Base-by-base conservation (phyloP, 2,113 vertebrate genomes). In the Etheostoma spectabile region DNA sequence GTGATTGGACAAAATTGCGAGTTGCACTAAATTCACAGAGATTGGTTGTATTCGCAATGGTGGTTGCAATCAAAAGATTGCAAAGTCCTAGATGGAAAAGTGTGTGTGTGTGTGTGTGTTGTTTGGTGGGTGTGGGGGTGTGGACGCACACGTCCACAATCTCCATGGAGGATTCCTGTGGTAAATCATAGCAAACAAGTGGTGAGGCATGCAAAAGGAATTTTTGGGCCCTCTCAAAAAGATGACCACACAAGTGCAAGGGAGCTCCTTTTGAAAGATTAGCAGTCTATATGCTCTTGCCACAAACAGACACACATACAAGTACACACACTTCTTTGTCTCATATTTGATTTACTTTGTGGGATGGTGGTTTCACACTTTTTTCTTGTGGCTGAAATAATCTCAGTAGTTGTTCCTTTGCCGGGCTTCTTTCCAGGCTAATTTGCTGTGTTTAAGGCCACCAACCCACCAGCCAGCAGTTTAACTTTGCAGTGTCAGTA, bases 151-250 rank as follows among this genome's bases (percentile, higher is more conserved):
- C 67, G 60, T 86, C 77, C 85, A 73, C 85, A 73, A 78, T 92
- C 84, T 87, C 60, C 78, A 84, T 45, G 78, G 79, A 85, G 79
- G 86, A 92, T 89, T 92, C 83, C 86, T 90, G 90, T 75, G 88
- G 90, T 80, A 76, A 79, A 78, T 27, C 70, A 24, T 81, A 92
- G 84, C 90, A 93, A 93, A 91, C 89, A 89, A 93, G 88, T 91
- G 86, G 81, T 65, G 72, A 85, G 75, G 81, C 87, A 78, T 93
- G 89, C 65, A 90, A 93, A 92, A 91, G 71, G 76, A 93, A 92
- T 93, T 93, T 93, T 91, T 80, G 92, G 85, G 87, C 89, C 74
- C 72, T 71, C 65, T 86, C 57, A 81, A 52, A 90, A 75, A 77
- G 76, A 89, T 86, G 85, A 86, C 91, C 90, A 45, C 80, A 84